These are phyloP conservation scores for Poecilobothrus nobilitatus DNA, from an alignment of 2,888 invertebrate genomes.

Conservation along the genomic window DNA sequence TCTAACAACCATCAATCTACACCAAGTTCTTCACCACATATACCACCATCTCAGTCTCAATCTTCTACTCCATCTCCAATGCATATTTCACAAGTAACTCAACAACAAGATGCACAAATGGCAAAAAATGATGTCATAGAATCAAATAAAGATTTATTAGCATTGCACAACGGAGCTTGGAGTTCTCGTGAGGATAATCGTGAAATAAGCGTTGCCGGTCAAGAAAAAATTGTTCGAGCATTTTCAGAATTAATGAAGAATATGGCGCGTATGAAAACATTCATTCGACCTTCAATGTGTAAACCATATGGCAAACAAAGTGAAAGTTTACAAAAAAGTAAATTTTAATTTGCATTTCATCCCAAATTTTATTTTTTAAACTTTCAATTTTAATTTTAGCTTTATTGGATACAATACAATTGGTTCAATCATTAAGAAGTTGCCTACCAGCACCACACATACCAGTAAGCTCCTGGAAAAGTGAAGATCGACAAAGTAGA, in stretches of 20 bases:
- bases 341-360: conserved; percentile 28
- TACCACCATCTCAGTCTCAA: conserved; percentile 11
- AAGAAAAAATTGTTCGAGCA: conserved; percentile 77
- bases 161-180: conserved; percentile 62
- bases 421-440: conserved; percentile 75
- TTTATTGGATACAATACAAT: conserved; percentile 75
- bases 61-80: conserved; percentile 18
- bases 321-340: conserved; percentile 80
- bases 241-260: conserved; percentile 82
- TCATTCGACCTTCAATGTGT: conserved; percentile 80
- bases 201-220: conserved; percentile 52
- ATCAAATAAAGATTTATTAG: conserved; percentile 56
- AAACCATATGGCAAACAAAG: conserved; percentile 86
- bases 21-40: conserved; percentile 26
- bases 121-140: conserved; percentile 37
- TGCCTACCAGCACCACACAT: conserved; percentile 81
- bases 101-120: conserved; percentile 30
- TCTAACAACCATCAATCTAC: conserved; percentile 25
- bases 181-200: conserved; percentile 31
- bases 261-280: conserved; percentile 80
- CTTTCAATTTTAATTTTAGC: conserved; percentile 44
- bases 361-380: neutral
- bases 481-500: conserved; percentile 58
- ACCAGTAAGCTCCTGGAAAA: conserved; percentile 83
- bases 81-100: neutral